Evolutionary conservation across 35 echinoderm and acorn worm species (phyloP).

Genomic region (Ophiothrix spiculata): DNA sequence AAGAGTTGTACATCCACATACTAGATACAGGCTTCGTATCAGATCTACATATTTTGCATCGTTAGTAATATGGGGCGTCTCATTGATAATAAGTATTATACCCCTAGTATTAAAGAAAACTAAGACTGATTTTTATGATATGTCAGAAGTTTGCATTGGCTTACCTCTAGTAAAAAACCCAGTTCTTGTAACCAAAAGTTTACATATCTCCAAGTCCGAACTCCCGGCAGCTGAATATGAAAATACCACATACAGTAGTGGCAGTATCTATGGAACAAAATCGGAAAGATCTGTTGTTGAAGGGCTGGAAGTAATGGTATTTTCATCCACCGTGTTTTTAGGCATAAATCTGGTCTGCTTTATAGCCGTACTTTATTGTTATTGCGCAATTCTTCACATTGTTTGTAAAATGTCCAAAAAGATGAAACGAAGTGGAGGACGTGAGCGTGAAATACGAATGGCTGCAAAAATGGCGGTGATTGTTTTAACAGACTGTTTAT

Average conservation of each 20-base stretch:
- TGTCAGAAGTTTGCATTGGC: conserved; percentile 65
- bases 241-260: background rate
- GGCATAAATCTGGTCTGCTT: conserved; percentile 46
- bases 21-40: conserved; percentile 33
- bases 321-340: conserved; percentile 54
- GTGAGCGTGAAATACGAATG: conserved; percentile 51
- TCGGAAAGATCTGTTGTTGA: background rate
- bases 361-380: conserved; percentile 39
- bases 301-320: conserved; percentile 20
- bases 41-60: conserved; percentile 21
- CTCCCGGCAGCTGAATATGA: conserved; percentile 19
- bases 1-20: conserved; percentile 60
- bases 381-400: conserved; percentile 43
- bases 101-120: conserved; percentile 31
- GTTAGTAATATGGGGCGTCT: conserved; percentile 25
- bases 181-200: conserved; percentile 9
- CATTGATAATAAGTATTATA: conserved; percentile 21
- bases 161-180: conserved; percentile 49
- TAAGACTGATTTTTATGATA: conserved; percentile 46
- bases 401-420: conserved; percentile 40
- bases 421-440: conserved; percentile 8
- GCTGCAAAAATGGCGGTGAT: conserved; percentile 72
- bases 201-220: background rate
- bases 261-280: background rate
- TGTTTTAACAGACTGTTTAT: conserved; percentile 65